Base-by-base conservation (phyloP, 2,888 invertebrate genomes). In the Tinea semifulvella region DNA sequence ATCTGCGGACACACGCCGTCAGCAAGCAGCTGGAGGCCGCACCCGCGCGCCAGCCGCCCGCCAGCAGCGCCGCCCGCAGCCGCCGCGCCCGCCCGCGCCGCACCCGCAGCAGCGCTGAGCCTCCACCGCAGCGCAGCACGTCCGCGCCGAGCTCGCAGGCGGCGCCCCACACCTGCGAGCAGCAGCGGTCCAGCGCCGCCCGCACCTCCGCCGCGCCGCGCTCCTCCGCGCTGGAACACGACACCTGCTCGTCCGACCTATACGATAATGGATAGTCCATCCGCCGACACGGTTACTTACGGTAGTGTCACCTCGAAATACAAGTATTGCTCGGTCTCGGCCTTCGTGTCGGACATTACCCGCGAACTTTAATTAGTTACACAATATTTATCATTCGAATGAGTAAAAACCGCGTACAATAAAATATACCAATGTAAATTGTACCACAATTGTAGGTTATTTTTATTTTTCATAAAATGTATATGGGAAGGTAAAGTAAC, bases 31-130 rank as follows among this genome's bases (percentile, higher is more conserved):
- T 53, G 3, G 61, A 58, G 53, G 1, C 48, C 47, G 10, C 45
- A 42, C 17, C 57, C 56, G 2, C 56, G 52, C 8, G 53, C 42
- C 1, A 2, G 47, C 47, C 13, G 2, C 50, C 18, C 25, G 63
- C 53, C 4, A 59, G 51, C 1, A 64, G 53, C 25, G 62, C 62
- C 1, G 62, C 60, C 11, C 58, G 52, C 47, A 58, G 46, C 13
- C 51, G 53, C 10, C 56, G 50, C 44, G 52, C 47, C n/a, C 50
- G 44, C 0, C 10, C 59, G 3, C 69, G 66, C 3, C 79, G 70
- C 36, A 88, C 86, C 48, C 86, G 77, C 48, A 88, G 50, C 35
- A 88, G 69, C 18, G 77, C 85, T 46, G 83, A 14, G 1, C 13
- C 43, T 26, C 17, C 18, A 5, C 47, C 50, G 48, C 47, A 54